Evolutionary conservation across 92 coral and sea anemone genomes (phyloP).

Genomic region (Zoanthus gigantus): DNA sequence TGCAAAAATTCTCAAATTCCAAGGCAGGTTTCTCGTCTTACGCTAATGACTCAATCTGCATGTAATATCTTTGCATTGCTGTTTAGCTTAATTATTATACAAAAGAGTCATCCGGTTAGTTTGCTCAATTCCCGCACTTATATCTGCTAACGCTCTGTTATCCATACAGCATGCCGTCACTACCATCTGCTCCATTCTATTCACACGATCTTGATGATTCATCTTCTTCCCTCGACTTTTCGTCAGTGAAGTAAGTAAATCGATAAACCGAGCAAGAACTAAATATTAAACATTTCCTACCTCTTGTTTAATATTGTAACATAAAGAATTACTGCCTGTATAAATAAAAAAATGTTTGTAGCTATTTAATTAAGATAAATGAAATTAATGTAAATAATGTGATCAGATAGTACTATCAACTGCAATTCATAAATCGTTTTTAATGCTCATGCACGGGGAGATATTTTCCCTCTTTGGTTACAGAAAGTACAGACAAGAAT

Average conservation of each 20-base stretch:
- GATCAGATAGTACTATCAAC: too few species aligned
- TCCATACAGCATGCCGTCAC: conserved; percentile 39
- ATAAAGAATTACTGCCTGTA: not conserved
- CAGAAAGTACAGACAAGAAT: too few species aligned
- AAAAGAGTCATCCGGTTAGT: not conserved
- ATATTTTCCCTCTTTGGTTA: too few species aligned
- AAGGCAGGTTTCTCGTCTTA: too few species aligned
- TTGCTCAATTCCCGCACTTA: not conserved
- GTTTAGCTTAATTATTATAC: not conserved
- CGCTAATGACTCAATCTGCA: too few species aligned
- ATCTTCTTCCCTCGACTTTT: conserved; percentile 45
- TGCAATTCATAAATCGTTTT: too few species aligned
- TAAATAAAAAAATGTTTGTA: not conserved
- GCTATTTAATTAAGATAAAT: too few species aligned
- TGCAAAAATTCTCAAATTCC: too few species aligned
- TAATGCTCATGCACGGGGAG: too few species aligned
- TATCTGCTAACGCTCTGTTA: not conserved
- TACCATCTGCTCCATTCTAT: conserved; percentile 46
- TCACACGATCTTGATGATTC: conserved; percentile 49
- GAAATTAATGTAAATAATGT: too few species aligned
- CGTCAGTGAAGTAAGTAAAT: conserved; percentile 46
- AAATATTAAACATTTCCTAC: not conserved
- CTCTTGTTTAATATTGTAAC: not conserved
- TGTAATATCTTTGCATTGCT: not conserved
- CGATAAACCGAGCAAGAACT: not conserved